Base-by-base conservation (phyloP, 1,140 invertebrate species). In the Physella acuta region DNA sequence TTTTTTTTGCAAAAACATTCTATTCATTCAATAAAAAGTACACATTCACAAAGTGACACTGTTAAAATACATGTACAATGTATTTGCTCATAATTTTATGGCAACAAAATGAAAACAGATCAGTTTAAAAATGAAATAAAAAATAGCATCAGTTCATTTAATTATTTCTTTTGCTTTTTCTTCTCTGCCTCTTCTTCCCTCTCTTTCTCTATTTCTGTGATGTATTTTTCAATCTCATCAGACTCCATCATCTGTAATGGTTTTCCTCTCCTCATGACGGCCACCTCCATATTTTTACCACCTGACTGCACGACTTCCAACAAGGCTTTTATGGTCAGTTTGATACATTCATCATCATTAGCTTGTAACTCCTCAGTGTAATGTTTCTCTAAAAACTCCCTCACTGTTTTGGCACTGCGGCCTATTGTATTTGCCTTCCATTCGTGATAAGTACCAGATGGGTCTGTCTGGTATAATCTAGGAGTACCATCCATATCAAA, bases 371-470 rank as follows among this genome's bases (percentile, higher is more conserved):
- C 87, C 72, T 96, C 93, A 44, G 90, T 92, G 82, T 99, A 99
- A 84, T 96, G 93, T 81, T 99, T 99, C 86, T 99, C 97, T 71
- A 99, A 89, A 86, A 98, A 99, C 87, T 99, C 98, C 73, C 95
- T 89, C 0, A 99, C 97, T 28, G 95, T 96, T 85, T 99, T 99
- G 2, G 95, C 95, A 82, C 93, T 98, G 74, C 97, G 89, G 2
- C 98, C 98, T 74, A 97, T 99, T 1, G 97, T 95, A 88, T 99
- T 99, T 5, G 97, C 97, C 88, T 97, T 96, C 93, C 96, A 99
- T 86, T 99, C 97, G 83, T 98, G 97, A 84, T 98, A 99, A 79
- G 97, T 97, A 61, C 97, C 97, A 72, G 97, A 99, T 16, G 98
- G 98, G 85, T 99, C 97, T 28, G 97, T 99, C 87, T 99, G 97